Base-by-base conservation (phyloP, 2,113 vertebrate species). In the Chelonoidis abingdonii region DNA sequence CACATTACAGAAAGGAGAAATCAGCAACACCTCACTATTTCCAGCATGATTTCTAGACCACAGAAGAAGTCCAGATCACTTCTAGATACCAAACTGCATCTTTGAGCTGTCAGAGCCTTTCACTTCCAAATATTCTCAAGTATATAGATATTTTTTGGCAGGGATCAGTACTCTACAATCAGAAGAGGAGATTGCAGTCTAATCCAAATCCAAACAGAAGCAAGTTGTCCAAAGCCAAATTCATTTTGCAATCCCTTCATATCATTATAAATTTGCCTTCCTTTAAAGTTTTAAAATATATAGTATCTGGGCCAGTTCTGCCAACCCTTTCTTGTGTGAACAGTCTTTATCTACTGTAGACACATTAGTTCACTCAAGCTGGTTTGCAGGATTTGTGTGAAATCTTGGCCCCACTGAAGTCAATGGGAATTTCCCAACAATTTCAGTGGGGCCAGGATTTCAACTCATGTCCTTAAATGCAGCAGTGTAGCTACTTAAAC, bases 181-280 rank as follows among this genome's bases (percentile, higher is more conserved):
- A 96, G 95, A 95, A 75, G 88, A 90, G 94, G 82, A 94, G 93
- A 94, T 96, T 93, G 95, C 84, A 95, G 94, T 41, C 81, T 92
- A 90, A 89, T 97, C 95, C 97, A 95, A 97, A 98, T 95, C 94
- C 96, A 97, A 97, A 97, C 96, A 97, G 97, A 96, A 97, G 95
- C 96, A 93, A 96, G 80, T 95, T 96, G 85, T 95, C 79, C 83
- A 80, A 97, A 94, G 92, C 94, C 94, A 97, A 95, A 97, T 96
- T 95, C 94, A 90, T 97, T 97, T 94, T 96, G 94, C 90, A 93
- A 91, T 89, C 78, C 56, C 89, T 95, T 97, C 95, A 97, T 97
- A 97, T 97, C 92, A 89, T 89, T 96, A 94, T 96, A 92, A 95
- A 97, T 94, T 92, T 95, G 52, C 94, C 62, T 90, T 95, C 95